Percentiles rank a stretch among this genome's conserved stretches.
These are phyloP conservation scores for Arremon aurantiirostris DNA, from an alignment of 2,797 vertebrate genomes.

Conservation along the genomic window DNA sequence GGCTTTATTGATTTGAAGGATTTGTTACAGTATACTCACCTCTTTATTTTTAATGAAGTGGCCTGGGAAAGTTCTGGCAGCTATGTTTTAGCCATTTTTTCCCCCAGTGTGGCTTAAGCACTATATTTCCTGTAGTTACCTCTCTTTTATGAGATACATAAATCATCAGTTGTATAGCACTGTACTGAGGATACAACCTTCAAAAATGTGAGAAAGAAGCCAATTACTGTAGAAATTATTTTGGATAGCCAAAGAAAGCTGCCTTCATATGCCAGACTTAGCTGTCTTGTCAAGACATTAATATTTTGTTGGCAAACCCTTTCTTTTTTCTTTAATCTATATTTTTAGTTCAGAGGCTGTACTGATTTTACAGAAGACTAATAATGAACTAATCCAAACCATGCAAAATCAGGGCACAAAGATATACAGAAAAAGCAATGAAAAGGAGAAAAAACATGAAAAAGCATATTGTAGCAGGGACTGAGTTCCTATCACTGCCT, in stretches of 20 bases:
- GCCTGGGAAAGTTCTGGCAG: slow-evolving; percentile 12
- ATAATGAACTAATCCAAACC: background rate
- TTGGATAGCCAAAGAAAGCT: background rate
- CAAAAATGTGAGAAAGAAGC: background rate
- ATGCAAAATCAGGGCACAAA: background rate
- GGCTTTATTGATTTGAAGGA: background rate
- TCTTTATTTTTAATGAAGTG: slow-evolving; percentile 17
- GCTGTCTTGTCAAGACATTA: slow-evolving; percentile 13
- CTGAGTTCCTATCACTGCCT: background rate
- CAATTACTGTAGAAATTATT: slow-evolving; percentile 39
- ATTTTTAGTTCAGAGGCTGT: background rate
- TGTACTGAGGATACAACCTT: background rate
- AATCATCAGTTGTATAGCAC: background rate
- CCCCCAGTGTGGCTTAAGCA: background rate
- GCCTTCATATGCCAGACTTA: background rate
- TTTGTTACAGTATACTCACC: background rate
- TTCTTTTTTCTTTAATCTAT: background rate
- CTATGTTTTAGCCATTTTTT: background rate
- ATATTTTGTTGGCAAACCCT: background rate
- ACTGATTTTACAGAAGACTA: slow-evolving; percentile 26
- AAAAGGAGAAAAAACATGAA: background rate
- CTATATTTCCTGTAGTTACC: slow-evolving; percentile 14
- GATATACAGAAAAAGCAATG: background rate
- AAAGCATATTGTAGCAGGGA: background rate
- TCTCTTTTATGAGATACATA: background rate